A percentile compares a stretch with the other conserved stretches of the same genome.
These are phyloP conservation scores for Cantharis flavilabris DNA, from an alignment of 2,888 invertebrate genomes.

Conservation along the genomic window DNA sequence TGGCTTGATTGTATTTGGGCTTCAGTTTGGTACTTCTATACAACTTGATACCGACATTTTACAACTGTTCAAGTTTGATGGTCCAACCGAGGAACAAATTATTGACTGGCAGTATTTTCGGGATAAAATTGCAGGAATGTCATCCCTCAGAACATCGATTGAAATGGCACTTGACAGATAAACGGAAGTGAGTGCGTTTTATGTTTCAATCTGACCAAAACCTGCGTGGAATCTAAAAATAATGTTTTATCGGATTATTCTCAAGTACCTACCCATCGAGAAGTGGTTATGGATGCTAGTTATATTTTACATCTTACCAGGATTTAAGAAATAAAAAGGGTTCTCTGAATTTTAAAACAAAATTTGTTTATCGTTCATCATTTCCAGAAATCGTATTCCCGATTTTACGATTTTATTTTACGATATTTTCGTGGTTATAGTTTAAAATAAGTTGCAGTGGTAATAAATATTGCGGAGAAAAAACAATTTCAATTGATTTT, in stretches of 20 bases:
- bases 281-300: neutral
- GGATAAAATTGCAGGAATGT: neutral
- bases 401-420: neutral
- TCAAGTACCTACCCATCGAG: neutral
- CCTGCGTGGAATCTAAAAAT: neutral
- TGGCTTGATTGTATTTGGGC: neutral
- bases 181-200: neutral
- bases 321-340: neutral
- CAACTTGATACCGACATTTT: neutral
- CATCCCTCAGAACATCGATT: neutral
- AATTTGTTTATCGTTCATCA: neutral
- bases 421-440: neutral
- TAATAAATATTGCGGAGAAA: neutral
- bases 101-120: neutral
- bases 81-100: neutral
- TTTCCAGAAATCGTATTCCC: neutral
- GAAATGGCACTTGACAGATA: neutral
- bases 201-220: neutral
- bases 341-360: neutral
- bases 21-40: neutral
- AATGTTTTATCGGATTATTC: neutral
- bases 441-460: neutral
- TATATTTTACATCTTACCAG: neutral
- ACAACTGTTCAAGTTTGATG: neutral
- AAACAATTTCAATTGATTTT: neutral